These are phyloP conservation scores for Sinotaia quadrata DNA, from an alignment of 2,888 invertebrate species.

Conservation along the genomic window DNA sequence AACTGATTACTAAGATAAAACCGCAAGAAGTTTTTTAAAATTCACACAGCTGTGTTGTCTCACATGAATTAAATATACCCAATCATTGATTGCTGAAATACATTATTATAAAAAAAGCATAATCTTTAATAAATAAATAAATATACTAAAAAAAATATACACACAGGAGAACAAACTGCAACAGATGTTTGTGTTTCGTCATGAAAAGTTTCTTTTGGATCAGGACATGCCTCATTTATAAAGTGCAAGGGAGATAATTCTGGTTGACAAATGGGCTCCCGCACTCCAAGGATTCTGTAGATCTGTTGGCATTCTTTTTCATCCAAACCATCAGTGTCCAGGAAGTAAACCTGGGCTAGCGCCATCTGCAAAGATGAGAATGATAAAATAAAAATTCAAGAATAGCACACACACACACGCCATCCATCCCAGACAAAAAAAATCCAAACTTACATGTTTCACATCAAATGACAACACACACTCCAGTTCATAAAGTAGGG, in stretches of 20 bases:
- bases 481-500: neutral
- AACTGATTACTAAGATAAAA: no score
- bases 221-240: neutral
- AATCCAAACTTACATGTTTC: neutral
- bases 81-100: no score
- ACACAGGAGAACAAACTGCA: no score
- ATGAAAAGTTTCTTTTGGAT: no score
- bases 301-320: neutral
- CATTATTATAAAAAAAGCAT: no score
- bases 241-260: neutral
- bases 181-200: no score
- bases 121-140: no score
- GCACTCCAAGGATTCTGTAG: neutral
- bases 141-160: no score
- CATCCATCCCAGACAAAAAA: neutral
- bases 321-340: conserved; percentile 1
- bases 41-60: no score
- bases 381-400: neutral
- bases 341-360: neutral
- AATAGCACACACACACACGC: no score
- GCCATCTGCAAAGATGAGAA: neutral
- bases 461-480: neutral
- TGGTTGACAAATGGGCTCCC: neutral
- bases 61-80: no score
- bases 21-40: no score